These are phyloP conservation scores for Palloptera scutellata DNA, from an alignment of 2,888 invertebrate species.

Conservation along the genomic window DNA sequence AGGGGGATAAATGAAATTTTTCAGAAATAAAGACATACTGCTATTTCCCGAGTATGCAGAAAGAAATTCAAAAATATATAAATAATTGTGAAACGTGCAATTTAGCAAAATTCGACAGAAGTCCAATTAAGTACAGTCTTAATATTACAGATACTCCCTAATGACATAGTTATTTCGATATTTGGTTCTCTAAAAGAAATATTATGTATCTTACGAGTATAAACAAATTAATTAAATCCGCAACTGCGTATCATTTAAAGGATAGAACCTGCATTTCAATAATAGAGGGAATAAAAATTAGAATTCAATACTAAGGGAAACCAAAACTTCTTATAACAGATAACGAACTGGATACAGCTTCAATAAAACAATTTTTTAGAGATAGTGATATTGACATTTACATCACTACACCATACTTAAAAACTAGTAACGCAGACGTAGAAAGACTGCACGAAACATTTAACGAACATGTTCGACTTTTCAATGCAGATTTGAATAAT, in stretches of 20 bases:
- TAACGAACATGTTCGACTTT: slow-evolving; percentile 37
- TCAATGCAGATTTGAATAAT: slow-evolving; percentile 36
- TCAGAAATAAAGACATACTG: slow-evolving; percentile 12
- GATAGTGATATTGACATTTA: slow-evolving; percentile 34
- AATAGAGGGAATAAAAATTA: slow-evolving; percentile 31
- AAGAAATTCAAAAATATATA: slow-evolving; percentile 8
- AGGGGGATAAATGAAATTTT: slow-evolving; percentile 11
- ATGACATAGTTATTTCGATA: slow-evolving; percentile 14
- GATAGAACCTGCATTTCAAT: slow-evolving; percentile 36
- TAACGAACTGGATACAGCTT: slow-evolving; percentile 38
- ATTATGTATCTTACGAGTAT: slow-evolving; percentile 24
- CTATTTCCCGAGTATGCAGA: slow-evolving; percentile 14
- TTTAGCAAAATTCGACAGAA: slow-evolving; percentile 13
- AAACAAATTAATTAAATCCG: slow-evolving; percentile 30
- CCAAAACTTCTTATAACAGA: slow-evolving; percentile 35
- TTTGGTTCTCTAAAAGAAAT: slow-evolving; percentile 19
- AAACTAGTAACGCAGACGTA: slow-evolving; percentile 37
- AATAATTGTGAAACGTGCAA: slow-evolving; percentile 20
- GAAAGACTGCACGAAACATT: slow-evolving; percentile 40
- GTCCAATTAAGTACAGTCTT: slow-evolving; percentile 18
- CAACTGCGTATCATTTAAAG: slow-evolving; percentile 31
- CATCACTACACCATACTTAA: slow-evolving; percentile 33
- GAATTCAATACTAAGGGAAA: slow-evolving; percentile 24
- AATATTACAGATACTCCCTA: slow-evolving; percentile 12
- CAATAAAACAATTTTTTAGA: slow-evolving; percentile 31